phyloP scores from a whole-genome alignment of 2,888 invertebrate genomes.

The Ganaspis brasiliensis region DNA sequence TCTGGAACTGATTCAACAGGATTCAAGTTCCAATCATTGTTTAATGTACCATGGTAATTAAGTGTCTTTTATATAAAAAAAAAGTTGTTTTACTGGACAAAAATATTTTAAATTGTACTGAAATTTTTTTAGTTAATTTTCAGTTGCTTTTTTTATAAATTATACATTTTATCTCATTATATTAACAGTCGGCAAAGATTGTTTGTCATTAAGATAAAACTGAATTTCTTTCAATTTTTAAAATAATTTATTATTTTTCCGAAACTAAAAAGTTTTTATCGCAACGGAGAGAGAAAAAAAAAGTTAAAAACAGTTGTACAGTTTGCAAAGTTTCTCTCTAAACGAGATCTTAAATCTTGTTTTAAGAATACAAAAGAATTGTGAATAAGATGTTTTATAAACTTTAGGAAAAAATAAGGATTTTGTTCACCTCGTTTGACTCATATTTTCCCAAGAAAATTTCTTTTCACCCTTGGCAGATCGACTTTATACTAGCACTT shows the following conservation, averaged over 20 bases:
- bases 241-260: neutral
- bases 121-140: too few relatives aligned
- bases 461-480: slow-evolving; percentile 1
- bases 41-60: too few relatives aligned
- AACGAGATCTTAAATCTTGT: neutral
- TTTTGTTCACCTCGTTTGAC: too few relatives aligned
- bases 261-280: neutral
- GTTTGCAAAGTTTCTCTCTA: neutral
- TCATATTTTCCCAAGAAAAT: slow-evolving; percentile 21
- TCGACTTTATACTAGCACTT: slow-evolving; percentile 5
- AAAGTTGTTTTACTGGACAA: too few relatives aligned
- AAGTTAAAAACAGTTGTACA: too few relatives aligned
- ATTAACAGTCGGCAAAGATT: too few relatives aligned
- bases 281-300: neutral
- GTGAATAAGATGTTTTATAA: neutral
- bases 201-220: too few relatives aligned
- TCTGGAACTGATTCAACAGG: neutral
- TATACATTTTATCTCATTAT: neutral
- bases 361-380: neutral
- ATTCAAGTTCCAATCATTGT: neutral
- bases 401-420: neutral
- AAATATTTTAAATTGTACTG: too few relatives aligned
- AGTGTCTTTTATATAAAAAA: too few relatives aligned
- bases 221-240: too few relatives aligned
- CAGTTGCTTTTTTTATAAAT: neutral